A percentile compares a stretch with the other conserved stretches of the same genome.
These are phyloP conservation scores for Rhorus exstirpatorius DNA, from an alignment of 2,888 invertebrate genomes.

Conservation along the genomic window DNA sequence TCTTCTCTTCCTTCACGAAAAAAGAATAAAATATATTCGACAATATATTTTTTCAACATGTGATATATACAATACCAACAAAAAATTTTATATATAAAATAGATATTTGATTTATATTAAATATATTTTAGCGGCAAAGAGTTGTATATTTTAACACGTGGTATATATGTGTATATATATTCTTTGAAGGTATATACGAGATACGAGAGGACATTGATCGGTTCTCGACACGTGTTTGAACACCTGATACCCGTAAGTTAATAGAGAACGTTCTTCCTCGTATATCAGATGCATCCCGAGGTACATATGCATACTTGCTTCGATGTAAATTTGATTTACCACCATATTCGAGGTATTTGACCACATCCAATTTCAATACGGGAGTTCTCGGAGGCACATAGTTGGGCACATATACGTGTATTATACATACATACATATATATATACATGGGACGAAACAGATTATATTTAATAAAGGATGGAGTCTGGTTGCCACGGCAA, in stretches of 20 bases:
- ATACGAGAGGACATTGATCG: background rate
- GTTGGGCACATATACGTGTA: constrained; percentile 15
- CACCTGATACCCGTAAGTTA: constrained; percentile 32
- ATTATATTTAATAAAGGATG: constrained; percentile 85
- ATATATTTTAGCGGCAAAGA: no score
- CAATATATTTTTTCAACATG: no score
- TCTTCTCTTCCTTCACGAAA: no score
- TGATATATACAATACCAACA: no score
- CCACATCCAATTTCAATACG: constrained; percentile 36
- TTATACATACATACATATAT: constrained; percentile 22
- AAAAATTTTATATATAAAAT: no score
- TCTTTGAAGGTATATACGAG: background rate
- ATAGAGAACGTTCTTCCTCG: background rate
- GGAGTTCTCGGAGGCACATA: constrained; percentile 6
- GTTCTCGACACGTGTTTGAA: constrained; percentile 6
- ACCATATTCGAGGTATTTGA: constrained; percentile 31
- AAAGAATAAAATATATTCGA: no score
- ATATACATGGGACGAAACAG: constrained; percentile 70
- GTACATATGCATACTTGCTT: background rate
- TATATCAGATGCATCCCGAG: constrained; percentile 4
- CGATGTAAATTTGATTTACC: constrained; percentile 51
- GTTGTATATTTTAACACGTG: no score
- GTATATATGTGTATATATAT: background rate
- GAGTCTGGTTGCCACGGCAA: constrained; percentile 85
- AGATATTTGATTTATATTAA: no score